phyloP scores from a whole-genome alignment of 2,888 invertebrate genomes.

The Clepsis dumicolana region DNA sequence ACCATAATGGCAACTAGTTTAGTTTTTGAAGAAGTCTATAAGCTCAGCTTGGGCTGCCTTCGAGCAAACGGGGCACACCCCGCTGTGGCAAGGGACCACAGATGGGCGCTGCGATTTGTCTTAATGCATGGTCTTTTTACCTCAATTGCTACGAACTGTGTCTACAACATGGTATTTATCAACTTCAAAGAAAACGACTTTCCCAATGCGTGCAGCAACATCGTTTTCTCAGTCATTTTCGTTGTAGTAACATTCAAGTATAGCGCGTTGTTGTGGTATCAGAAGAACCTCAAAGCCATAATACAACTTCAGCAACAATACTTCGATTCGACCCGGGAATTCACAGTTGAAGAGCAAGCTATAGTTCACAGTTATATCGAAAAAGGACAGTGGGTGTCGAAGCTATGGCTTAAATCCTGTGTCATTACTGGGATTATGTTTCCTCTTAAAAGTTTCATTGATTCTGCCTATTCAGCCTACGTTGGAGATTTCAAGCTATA shows the following conservation, averaged over 20 bases:
- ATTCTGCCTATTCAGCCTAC: not conserved
- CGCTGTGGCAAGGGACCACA: not conserved
- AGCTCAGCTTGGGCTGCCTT: not conserved
- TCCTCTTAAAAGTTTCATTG: not conserved
- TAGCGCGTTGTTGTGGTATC: not conserved
- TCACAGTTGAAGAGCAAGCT: not conserved
- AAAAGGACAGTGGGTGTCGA: not conserved
- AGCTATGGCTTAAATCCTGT: not conserved
- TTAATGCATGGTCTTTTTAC: not conserved
- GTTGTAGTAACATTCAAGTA: slow-evolving; percentile 7
- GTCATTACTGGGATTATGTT: not conserved
- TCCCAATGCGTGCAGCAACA: not conserved
- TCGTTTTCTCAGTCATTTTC: not conserved
- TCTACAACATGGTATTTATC: not conserved
- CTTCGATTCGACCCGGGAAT: not conserved
- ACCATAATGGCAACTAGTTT: not conserved
- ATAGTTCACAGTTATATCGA: not conserved
- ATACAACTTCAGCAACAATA: not conserved
- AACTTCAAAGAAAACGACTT: not conserved
- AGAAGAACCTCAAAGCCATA: not conserved
- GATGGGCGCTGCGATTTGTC: not conserved
- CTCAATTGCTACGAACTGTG: not conserved
- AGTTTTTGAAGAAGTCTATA: not conserved
- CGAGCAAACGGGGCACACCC: not conserved
- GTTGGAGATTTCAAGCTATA: not conserved